Evolutionary conservation across 2,888 invertebrate species (phyloP), one percentile per base, ranked within the genome.

Genomic region (Cephus sareptanus): DNA sequence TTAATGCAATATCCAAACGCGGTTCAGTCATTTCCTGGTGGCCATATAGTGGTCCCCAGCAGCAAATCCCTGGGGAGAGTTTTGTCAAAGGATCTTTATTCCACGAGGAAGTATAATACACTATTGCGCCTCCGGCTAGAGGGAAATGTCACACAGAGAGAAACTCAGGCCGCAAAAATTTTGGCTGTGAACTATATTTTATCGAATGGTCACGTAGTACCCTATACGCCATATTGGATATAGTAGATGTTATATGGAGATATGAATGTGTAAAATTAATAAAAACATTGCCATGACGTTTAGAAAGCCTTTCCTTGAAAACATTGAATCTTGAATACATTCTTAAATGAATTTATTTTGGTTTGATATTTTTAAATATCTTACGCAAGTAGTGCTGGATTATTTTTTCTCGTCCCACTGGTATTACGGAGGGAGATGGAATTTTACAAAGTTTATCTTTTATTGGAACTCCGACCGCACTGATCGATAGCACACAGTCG

Each of bases 51-150:
- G 85, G 81, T 87, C 89, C 90, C 88, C 86, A 86, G 56, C 88
- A 89, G 86, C 87, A 85, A 82, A 82, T 91, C 91, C 88, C 90
- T 84, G 81, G 91, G 89, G 91, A 91, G 87, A 86, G 90, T 91
- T 91, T 91, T 91, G 91, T 91, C 91, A 91, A 91, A 91, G 91
- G 90, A 91, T 91, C 91, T 91, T 90, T 91, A 91, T 91, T 90
- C 91, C 86, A 88, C 86, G 88, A 87, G 89, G 86, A 90, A 89
- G 88, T 90, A 89, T 91, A 91, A 90, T 90, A 90, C 85, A 87
- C 89, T 87, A 89, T 88, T 85, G 80, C 82, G 85, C 88, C 90
- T 83, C 81, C 79, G 87, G 90, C 83, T 81, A 83, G 81, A 85
- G 87, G 88, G 90, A 91, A 91, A 90, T 87, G 87, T 87, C 88